These are phyloP conservation scores for Drosophila neocordata DNA, from an alignment of 1,140 invertebrate genomes.

Conservation along the genomic window DNA sequence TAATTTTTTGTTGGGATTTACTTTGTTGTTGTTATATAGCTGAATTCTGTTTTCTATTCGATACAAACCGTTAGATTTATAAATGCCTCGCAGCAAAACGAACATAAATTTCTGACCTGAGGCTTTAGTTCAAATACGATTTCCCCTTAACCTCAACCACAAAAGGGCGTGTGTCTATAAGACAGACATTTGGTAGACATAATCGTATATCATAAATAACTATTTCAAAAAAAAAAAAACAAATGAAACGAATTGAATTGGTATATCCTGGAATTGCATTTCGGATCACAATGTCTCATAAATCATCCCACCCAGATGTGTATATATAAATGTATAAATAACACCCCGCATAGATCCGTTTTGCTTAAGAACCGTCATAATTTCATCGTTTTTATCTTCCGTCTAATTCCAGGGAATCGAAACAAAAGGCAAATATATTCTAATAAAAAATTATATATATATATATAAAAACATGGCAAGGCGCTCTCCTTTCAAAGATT, in stretches of 20 bases:
- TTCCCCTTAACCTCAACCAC: slow-evolving; percentile 31
- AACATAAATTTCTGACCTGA: slow-evolving; percentile 33
- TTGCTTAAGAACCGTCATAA: slow-evolving; percentile 55
- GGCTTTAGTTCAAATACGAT: neutral
- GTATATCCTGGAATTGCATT: slow-evolving; percentile 41
- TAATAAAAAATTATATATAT: neutral
- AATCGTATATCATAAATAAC: neutral
- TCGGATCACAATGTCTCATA: slow-evolving; percentile 46
- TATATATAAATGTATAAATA: slow-evolving; percentile 36
- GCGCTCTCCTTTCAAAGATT: slow-evolving; percentile 64
- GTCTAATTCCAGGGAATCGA: slow-evolving; percentile 69
- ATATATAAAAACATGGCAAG: slow-evolving; percentile 17
- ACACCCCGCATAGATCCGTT: slow-evolving; percentile 63
- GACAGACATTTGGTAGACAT: slow-evolving; percentile 23
- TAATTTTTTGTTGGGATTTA: slow-evolving; percentile 49
- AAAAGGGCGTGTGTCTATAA: slow-evolving; percentile 54
- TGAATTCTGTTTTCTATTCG: slow-evolving; percentile 19
- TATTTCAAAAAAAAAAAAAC: too few species aligned
- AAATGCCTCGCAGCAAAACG: slow-evolving; percentile 43
- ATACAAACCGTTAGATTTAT: slow-evolving; percentile 40
- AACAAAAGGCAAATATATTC: slow-evolving; percentile 50
- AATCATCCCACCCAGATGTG: slow-evolving; percentile 55
- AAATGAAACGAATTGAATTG: neutral
- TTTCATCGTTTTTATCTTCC: slow-evolving; percentile 7
- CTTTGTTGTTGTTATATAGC: slow-evolving; percentile 26